Evolutionary conservation across 2,888 invertebrate genomes (phyloP), one percentile per base, ranked within the genome.

Genomic region (Scaptomyza polygonia): DNA sequence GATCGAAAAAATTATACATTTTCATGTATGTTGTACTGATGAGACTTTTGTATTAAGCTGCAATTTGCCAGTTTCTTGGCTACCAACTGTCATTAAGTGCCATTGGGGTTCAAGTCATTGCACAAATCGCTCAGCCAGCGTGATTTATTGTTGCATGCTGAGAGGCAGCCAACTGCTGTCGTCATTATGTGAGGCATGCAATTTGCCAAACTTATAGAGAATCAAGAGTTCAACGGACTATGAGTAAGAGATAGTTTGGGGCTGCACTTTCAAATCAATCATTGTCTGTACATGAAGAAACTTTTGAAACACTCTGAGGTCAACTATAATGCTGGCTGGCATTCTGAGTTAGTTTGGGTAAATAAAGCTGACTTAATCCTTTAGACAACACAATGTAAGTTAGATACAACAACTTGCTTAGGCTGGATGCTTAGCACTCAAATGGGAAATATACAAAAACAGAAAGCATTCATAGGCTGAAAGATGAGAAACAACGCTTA

Each of bases 401-500:
- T n/a, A n/a, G n/a, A n/a, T n/a, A n/a, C n/a, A n/a, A n/a, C n/a
- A n/a, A n/a, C n/a, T n/a, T n/a, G n/a, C n/a, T n/a, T n/a, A n/a
- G n/a, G n/a, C n/a, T n/a, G n/a, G n/a, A n/a, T n/a, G n/a, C n/a
- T n/a, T n/a, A n/a, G n/a, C n/a, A n/a, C n/a, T n/a, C n/a, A n/a
- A n/a, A n/a, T n/a, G n/a, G n/a, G n/a, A n/a, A n/a, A n/a, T n/a
- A n/a, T n/a, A n/a, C n/a, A n/a, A n/a, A n/a, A n/a, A n/a, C n/a
- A n/a, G n/a, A n/a, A n/a, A n/a, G n/a, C n/a, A n/a, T n/a, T n/a
- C n/a, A n/a, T n/a, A 5, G 53, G 34, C 55, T 47, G 62, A 58
- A 32, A 67, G 72, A 75, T 36, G 47, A 59, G 48, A 62, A 62
- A 59, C 72, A 77, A 52, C 68, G 43, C 72, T 76, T 62, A 68